Evolutionary conservation across 2,888 invertebrate species (phyloP), one percentile per base, ranked within the genome.

Genomic region (Drosophila hamatofila): DNA sequence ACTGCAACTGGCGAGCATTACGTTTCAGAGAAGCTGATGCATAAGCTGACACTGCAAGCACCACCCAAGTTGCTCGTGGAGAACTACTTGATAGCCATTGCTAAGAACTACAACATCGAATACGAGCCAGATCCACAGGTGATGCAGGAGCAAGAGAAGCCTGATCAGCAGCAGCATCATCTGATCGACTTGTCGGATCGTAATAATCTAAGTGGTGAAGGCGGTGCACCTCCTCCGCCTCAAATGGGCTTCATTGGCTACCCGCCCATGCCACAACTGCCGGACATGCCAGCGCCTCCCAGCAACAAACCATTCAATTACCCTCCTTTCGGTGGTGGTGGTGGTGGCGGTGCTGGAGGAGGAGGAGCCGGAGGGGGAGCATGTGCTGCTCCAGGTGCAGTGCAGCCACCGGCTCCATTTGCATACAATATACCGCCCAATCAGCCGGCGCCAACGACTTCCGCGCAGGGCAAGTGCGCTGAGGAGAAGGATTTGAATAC

Each of bases 11-110:
- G 97, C 0, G 98, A 98, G 82, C 95, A 97, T 77, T 96, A 96
- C 41, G 96, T 96, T 33, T 98, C 97, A 85, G 97, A 98, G 70
- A 98, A 98, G 92, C 93, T 99, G 44, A 97, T 97, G 93, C 97
- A 98, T 90, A 99, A 99, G 93, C 94, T 99, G 93, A 96, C 97
- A 27, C 96, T 98, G 11, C 97, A 98, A 84, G 98, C 98, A 37
- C 99, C 99, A 4, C 97, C 99, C 0, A 99, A 98, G 92, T 94
- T 98, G 61, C 94, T 99, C 21, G 97, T 99, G 9, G 99, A 99
- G 92, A 97, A 97, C 96, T 94, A 95, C 87, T 93, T 99, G 83
- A 96, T 98, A 87, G 99, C 99, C 94, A 99, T 99, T 83, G 98
- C 99, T 1, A 98, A 97, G 92, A 97, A 97, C 88, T 99, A 98